phyloP scores from a whole-genome alignment of 37 sponge, comb jelly and placozoan genomes.

The Mnemiopsis leidyi region DNA sequence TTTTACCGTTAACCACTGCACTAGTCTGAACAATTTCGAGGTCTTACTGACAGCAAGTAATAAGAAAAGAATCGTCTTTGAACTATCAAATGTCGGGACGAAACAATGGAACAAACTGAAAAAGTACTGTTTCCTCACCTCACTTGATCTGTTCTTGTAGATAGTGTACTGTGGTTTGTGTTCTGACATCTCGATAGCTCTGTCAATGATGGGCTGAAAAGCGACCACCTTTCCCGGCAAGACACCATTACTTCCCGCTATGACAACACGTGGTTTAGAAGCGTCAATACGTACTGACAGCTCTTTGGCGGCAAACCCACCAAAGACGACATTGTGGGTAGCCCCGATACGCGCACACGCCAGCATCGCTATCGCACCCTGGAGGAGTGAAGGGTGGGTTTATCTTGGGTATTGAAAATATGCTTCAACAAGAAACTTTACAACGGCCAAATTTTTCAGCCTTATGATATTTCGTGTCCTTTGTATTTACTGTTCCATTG shows the following conservation, averaged over 20 bases:
- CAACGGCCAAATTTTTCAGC: no score
- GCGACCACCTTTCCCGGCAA: neutral
- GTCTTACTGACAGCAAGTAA: no score
- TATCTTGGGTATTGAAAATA: no score
- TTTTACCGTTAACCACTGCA: neutral
- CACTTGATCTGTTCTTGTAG: constrained; percentile 3
- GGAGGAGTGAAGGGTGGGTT: no score
- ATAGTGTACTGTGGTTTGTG: constrained; percentile 14
- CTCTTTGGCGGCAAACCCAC: constrained; percentile 42
- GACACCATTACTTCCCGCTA: constrained; percentile 24
- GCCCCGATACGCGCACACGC: constrained; percentile 37
- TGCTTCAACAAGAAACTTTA: no score
- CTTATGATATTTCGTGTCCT: no score
- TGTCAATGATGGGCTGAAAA: constrained; percentile 8
- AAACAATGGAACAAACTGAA: no score
- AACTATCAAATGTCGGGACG: no score
- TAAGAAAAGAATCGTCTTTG: no score
- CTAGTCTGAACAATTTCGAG: neutral
- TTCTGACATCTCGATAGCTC: neutral
- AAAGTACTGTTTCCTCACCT: no score
- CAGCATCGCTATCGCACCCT: constrained; percentile 16
- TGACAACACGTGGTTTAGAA: neutral
- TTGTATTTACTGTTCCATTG: no score
- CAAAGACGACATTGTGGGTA: constrained; percentile 17
- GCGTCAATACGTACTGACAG: constrained; percentile 32